Conservation (phyloP, 2,888 invertebrate species). For the Nudaria mundana region DNA sequence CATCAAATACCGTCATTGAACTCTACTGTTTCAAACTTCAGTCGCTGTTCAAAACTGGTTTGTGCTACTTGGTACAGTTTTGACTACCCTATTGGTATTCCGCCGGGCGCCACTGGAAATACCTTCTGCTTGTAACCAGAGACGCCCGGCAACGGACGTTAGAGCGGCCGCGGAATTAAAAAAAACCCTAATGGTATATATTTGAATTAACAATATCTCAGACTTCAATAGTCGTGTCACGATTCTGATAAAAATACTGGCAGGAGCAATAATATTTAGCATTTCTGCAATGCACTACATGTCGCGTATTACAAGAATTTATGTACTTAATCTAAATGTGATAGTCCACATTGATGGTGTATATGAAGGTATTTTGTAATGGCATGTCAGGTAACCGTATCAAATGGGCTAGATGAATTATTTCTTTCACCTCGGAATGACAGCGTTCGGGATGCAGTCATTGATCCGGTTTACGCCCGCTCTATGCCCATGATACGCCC, state of each 20-base stretch:
- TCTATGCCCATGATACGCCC: conserved; percentile 42
- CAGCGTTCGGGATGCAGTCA: conserved; percentile 54
- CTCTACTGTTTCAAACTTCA: conserved; percentile 45
- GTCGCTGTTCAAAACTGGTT: conserved; percentile 35
- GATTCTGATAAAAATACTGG: conserved; percentile 11
- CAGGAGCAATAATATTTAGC: conserved; percentile 12
- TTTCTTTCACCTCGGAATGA: conserved; percentile 53
- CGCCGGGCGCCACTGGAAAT: too few relatives aligned
- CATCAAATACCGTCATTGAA: conserved; percentile 52
- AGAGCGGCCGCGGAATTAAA: too few relatives aligned
- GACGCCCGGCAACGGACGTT: too few relatives aligned
- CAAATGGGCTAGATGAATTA: conserved; percentile 59
- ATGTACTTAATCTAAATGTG: conserved; percentile 22
- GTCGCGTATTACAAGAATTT: conserved; percentile 25
- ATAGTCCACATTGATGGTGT: conserved; percentile 26
- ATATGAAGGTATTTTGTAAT: conserved; percentile 18
- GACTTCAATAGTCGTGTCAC: conserved; percentile 8
- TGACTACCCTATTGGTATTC: conserved; percentile 21
- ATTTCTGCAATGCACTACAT: conserved; percentile 15
- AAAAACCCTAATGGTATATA: conserved; percentile 6
- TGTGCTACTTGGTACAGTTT: conserved; percentile 23
- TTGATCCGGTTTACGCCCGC: conserved; percentile 58
- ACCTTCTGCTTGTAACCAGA: too few relatives aligned
- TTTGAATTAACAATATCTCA: conserved; percentile 5
- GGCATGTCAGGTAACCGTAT: conserved; percentile 38